These are phyloP conservation scores for Drosophila aldrichi DNA, from an alignment of 2,888 invertebrate genomes.

Conservation along the genomic window DNA sequence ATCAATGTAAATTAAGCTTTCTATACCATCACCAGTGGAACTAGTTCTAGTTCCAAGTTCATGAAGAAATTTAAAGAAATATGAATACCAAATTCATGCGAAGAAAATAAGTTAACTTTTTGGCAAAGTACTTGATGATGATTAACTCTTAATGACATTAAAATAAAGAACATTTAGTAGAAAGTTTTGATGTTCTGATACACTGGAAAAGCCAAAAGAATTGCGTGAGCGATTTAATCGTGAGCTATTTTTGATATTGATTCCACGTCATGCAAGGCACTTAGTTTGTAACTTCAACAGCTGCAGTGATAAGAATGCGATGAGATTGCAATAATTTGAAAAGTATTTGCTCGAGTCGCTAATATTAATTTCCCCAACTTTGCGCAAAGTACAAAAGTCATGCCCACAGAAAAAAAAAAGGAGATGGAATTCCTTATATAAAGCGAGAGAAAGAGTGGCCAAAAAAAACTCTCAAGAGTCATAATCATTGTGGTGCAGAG, in stretches of 20 bases:
- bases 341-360: slow-evolving; percentile 46
- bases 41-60: no score
- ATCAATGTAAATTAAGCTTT: no score
- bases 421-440: not conserved
- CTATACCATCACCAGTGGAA: no score
- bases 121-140: not conserved
- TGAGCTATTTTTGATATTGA: slow-evolving; percentile 34
- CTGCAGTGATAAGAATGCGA: slow-evolving; percentile 69
- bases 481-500: slow-evolving; percentile 62
- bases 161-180: not conserved
- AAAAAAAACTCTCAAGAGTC: slow-evolving; percentile 55
- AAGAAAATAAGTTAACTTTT: not conserved
- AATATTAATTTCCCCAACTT: slow-evolving; percentile 70
- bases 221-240: slow-evolving; percentile 36
- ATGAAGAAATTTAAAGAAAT: not conserved
- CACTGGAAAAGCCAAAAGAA: slow-evolving; percentile 8
- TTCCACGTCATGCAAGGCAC: slow-evolving; percentile 63
- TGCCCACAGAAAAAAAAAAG: slow-evolving; percentile 24
- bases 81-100: not conserved
- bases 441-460: not conserved
- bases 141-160: not conserved
- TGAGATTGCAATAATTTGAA: slow-evolving; percentile 61
- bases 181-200: not conserved
- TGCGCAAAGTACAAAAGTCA: slow-evolving; percentile 74
- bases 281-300: slow-evolving; percentile 59